Evolutionary conservation across 1,140 invertebrate genomes (phyloP).

Genomic region (Hyles euphorbiae): DNA sequence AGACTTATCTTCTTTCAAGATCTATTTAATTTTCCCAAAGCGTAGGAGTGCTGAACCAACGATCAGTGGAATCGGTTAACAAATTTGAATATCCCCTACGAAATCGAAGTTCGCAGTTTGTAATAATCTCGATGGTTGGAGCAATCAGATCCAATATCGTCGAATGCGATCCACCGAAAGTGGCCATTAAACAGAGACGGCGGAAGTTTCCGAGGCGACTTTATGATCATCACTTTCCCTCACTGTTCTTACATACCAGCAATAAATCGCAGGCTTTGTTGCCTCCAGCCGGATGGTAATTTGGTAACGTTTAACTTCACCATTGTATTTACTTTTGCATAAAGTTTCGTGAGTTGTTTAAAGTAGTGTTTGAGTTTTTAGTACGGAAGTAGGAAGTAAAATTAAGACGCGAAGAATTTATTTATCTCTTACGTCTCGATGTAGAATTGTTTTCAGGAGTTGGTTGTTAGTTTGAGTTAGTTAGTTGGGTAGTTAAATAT

Average conservation of each 20-base stretch:
- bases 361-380: neutral
- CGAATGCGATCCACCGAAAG: slow-evolving; percentile 25
- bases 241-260: neutral
- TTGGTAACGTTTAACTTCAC: neutral
- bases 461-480: too few relatives aligned
- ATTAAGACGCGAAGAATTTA: neutral
- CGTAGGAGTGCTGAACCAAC: too few relatives aligned
- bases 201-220: slow-evolving; percentile 4
- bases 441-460: neutral
- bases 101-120: slow-evolving; percentile 7
- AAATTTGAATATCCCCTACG: neutral
- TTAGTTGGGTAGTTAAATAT: too few relatives aligned
- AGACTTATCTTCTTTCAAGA: too few relatives aligned
- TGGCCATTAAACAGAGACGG: slow-evolving; percentile 18
- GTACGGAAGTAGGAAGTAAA: neutral
- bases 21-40: too few relatives aligned
- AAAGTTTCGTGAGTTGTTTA: too few relatives aligned
- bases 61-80: too few relatives aligned
- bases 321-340: neutral
- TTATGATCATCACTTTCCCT: slow-evolving; percentile 16
- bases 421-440: neutral
- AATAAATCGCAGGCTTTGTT: neutral
- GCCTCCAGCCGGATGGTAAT: neutral
- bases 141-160: slow-evolving; percentile 25
- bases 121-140: slow-evolving; percentile 18